Evolutionary conservation across 92 coral and sea anemone species (phyloP).

Genomic region (Palythoa grandiflora): DNA sequence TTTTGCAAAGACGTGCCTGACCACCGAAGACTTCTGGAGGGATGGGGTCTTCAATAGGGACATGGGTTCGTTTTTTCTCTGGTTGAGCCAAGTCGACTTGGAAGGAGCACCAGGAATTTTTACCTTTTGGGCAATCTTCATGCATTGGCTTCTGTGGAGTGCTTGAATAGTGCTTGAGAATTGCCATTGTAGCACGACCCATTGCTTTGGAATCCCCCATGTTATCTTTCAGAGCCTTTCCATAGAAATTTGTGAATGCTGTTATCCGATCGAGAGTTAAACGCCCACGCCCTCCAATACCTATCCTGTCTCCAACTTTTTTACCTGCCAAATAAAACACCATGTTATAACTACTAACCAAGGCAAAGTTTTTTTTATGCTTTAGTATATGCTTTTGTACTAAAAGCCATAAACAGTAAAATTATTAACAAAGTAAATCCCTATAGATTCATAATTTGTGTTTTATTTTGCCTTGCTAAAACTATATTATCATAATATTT

Average conservation of each 20-base stretch:
- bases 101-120: constrained; percentile 68
- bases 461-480: no score
- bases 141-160: constrained; percentile 64
- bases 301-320: not conserved
- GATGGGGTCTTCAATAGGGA: constrained; percentile 67
- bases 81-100: constrained; percentile 55
- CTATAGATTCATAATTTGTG: no score
- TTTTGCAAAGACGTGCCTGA: constrained; percentile 53
- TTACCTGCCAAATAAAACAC: constrained; percentile 11
- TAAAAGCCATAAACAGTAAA: no score
- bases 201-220: constrained; percentile 67
- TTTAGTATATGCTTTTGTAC: not conserved
- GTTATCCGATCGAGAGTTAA: constrained; percentile 55
- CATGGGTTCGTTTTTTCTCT: constrained; percentile 35
- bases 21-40: constrained; percentile 63
- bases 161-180: constrained; percentile 69
- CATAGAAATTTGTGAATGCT: constrained; percentile 66
- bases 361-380: not conserved
- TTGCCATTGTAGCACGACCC: constrained; percentile 75
- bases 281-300: constrained; percentile 51
- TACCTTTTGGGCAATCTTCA: constrained; percentile 75
- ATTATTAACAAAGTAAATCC: no score
- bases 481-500: no score
- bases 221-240: constrained; percentile 66
- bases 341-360: not conserved